Evolutionary conservation across 2,797 vertebrate species (phyloP), one percentile per base, ranked within the genome.

Genomic region (Phataginus tetradactyla): DNA sequence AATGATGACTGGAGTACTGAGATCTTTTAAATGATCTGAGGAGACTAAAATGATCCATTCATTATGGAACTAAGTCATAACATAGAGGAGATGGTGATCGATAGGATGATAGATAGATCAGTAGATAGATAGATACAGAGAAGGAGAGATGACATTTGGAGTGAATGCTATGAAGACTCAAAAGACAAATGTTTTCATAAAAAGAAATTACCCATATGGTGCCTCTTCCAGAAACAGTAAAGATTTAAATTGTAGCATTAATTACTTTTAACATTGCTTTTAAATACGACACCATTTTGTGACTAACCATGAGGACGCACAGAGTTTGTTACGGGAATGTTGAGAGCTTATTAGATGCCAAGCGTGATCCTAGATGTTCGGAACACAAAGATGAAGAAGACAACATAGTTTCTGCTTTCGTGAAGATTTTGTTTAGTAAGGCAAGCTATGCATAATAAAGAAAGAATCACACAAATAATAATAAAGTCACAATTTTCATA

Each of bases 181-280:
- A 39, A 29, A 89, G 27, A 78, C 51, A 78, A 64, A 66, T 49
- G 32, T 8, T 7, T 55, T 89, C 7, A 57, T 86, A 61, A 72
- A 84, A 91, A 29, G 20, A 72, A 80, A 83, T 25, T 86, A 27
- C 14, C 57, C 42, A 63, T 74, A 42, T 39, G 42, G 5, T 51
- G 2, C 15, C 5, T 85, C 55, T 96, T 86, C 23, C 25, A 86
- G 63, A 90, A 25, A 77, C 45, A 86, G 39, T 37, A 92, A 92
- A 71, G 8, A 72, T 51, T 81, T 77, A 49, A 92, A 92, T 80
- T 64, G n/a, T 17, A 92, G 20, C 21, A 87, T 75, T 90, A 74
- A 84, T 90, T 94, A 74, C 57, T 63, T 94, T 69, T 92, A 87
- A 72, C 8, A n/a, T 72, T 89, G 51, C 34, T 86, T 80, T 66